Evolutionary conservation across 2,113 vertebrate species (phyloP), one percentile per base, ranked within the genome.

Genomic region (Hemichromis elongatus): DNA sequence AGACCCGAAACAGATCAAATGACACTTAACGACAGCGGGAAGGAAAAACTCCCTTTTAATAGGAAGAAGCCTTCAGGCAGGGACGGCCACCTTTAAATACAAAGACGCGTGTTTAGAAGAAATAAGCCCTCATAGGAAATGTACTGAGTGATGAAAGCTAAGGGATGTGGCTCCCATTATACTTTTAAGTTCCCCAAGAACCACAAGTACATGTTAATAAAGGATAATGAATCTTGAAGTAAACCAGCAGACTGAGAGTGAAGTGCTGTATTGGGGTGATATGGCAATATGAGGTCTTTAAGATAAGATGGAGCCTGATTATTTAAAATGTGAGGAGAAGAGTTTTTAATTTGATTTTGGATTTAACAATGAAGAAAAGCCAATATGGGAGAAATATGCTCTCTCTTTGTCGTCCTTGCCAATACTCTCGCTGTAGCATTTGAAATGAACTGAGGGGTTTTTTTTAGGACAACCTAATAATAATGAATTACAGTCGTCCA

Each of bases 61-160:
- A 18, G 35, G 0, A 63, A 3, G 59, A 37, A 37, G 37, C 59
- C 0, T 13, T n/a, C 33, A 63, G 18, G 18, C 33, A 63, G 33
- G 59, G 33, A 37, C 19, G 0, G 33, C 33, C 33, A 8, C 59
- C 59, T 63, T 0, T 63, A 63, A 63, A 13, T 63, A 37, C 33
- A 63, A 37, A 63, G 33, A 63, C 10, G 1, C 37, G 33, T 63
- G 59, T 63, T 63, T 63, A 63, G 59, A 37, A 63, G 59, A 63
- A 63, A 21, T 37, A 63, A 63, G 59, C 59, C 59, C 12, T 63
- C 59, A n/a, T 37, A 37, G 33, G 6, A 63, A 63, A 37, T 13
- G 33, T 37, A 7, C 33, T 33, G 33, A 7, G 7, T 33, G 33
- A 63, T 63, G 19, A 37, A 37, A 63, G 33, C 3, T 21, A 19